Evolutionary conservation across 2,888 invertebrate genomes (phyloP), one percentile per base, ranked within the genome.

Genomic region (Ennomos quercinarius): DNA sequence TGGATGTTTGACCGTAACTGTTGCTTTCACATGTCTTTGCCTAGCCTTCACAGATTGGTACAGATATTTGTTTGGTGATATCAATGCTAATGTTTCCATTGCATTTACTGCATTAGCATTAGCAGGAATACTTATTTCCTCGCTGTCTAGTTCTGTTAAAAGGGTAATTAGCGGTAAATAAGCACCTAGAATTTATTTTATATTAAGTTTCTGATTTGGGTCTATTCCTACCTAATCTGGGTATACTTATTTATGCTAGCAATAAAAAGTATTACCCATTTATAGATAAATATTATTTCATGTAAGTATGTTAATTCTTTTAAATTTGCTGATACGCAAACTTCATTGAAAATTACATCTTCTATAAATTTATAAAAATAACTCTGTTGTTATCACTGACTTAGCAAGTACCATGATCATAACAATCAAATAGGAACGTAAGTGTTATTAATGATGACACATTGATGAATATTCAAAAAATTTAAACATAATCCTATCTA

Each of bases 21-120:
- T 78, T 1, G 85, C 87, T 0, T 87, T 79, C 48, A 10, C 81
- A 1, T 61, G 70, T 1, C 61, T 86, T 0, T 74, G 77, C 11
- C 64, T 84, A 3, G 84, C 66, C 2, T 81, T 86, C 37, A 42
- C 78, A 10, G 48, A 67, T 36, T 10, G 58, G 0, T 73, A 67
- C 35, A 75, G 77, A 60, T 0, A 0, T 0, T 0, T 54, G 5
- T 10, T 67, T 10, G 67, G 67, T 0, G 61, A 77, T 34, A n/a
- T 43, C 1, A 77, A 71, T 52, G 70, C 78, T 2, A 73, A 79
- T 65, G 43, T 84, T 37, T 66, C 73, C 0, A 83, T 87, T 56
- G 9, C 73, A 2, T 52, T 83, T 0, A 66, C 84, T 27, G 66
- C 78, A 0, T 39, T 83, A 10, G 76, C 79, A n/a, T 66, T 87